Evolutionary conservation across 1,140 invertebrate species (phyloP).

Genomic region (Drosophila ercepeae): DNA sequence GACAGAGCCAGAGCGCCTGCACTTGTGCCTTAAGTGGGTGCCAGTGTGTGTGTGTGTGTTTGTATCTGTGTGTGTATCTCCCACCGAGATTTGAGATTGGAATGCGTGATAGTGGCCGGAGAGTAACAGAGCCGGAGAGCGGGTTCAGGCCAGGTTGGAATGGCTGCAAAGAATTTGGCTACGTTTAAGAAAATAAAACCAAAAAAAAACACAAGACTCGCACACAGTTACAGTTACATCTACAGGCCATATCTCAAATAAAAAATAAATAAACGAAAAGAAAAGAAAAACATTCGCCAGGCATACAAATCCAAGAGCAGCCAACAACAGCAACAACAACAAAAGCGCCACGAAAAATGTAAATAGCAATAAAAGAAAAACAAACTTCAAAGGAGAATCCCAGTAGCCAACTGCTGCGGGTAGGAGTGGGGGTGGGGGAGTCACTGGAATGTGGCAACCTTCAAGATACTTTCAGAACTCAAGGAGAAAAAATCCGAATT

Average conservation of each 20-base stretch:
- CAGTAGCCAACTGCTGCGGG: slow-evolving; percentile 70
- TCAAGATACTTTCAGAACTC: slow-evolving; percentile 6
- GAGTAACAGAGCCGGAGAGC: slow-evolving; percentile 28
- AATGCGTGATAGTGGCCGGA: slow-evolving; percentile 61
- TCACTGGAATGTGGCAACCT: slow-evolving; percentile 29
- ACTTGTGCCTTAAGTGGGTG: not conserved
- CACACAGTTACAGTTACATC: slow-evolving; percentile 13
- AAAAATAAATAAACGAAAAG: slow-evolving; percentile 19
- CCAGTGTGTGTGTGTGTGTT: slow-evolving; percentile 5
- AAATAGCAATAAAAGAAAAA: slow-evolving; percentile 76
- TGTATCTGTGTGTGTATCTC: slow-evolving; percentile 49
- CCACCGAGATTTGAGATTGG: slow-evolving; percentile 79
- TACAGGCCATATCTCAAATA: slow-evolving; percentile 13
- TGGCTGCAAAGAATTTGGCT: slow-evolving; percentile 58
- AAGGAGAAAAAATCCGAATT: not conserved
- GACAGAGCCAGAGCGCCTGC: no score
- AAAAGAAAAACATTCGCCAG: slow-evolving; percentile 36
- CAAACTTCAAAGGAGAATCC: slow-evolving; percentile 76
- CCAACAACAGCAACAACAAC: slow-evolving; percentile 32
- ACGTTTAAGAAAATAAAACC: slow-evolving; percentile 24
- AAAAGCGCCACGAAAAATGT: slow-evolving; percentile 51
- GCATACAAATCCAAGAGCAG: slow-evolving; percentile 26
- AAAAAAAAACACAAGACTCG: slow-evolving; percentile 10
- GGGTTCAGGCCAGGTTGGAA: slow-evolving; percentile 54
- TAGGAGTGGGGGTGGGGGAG: slow-evolving; percentile 3